A percentile compares a stretch with the other conserved stretches of the same genome.
These are phyloP conservation scores for Nowickia ferox DNA, from an alignment of 2,888 invertebrate genomes.

Conservation along the genomic window DNA sequence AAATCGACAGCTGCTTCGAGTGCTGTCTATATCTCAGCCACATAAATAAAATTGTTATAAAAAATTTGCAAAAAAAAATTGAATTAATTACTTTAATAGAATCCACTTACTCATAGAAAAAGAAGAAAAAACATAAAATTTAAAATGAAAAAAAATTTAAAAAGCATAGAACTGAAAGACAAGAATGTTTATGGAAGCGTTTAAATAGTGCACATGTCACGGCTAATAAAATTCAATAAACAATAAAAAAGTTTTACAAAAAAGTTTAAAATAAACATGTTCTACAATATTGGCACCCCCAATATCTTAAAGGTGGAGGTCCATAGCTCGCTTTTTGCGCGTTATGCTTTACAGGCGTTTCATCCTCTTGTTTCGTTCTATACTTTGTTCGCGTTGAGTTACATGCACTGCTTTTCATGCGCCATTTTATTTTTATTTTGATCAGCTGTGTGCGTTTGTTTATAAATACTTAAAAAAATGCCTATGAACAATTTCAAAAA, in stretches of 20 bases:
- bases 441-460: too few relatives aligned
- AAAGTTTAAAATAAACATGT: not conserved
- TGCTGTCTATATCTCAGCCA: constrained; percentile 12
- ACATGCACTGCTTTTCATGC: too few relatives aligned
- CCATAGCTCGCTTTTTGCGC: too few relatives aligned
- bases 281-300: constrained; percentile 49
- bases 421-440: too few relatives aligned
- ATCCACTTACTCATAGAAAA: constrained; percentile 39
- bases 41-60: constrained; percentile 38
- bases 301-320: too few relatives aligned
- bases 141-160: constrained; percentile 12
- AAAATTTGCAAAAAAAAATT: constrained; percentile 44
- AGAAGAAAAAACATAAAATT: constrained; percentile 28
- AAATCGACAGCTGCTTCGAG: constrained; percentile 27
- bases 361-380: too few relatives aligned
- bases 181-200: constrained; percentile 48
- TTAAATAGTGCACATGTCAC: constrained; percentile 61
- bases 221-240: constrained; percentile 62
- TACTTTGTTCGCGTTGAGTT: too few relatives aligned
- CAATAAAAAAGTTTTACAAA: constrained; percentile 13
- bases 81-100: constrained; percentile 59
- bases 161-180: constrained; percentile 39
- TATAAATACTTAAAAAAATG: too few relatives aligned
- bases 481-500: too few relatives aligned
- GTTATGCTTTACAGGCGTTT: too few relatives aligned